Evolutionary conservation across 2,113 vertebrate species (phyloP), one percentile per base, ranked within the genome.

Genomic region (Rhinogobius similis): DNA sequence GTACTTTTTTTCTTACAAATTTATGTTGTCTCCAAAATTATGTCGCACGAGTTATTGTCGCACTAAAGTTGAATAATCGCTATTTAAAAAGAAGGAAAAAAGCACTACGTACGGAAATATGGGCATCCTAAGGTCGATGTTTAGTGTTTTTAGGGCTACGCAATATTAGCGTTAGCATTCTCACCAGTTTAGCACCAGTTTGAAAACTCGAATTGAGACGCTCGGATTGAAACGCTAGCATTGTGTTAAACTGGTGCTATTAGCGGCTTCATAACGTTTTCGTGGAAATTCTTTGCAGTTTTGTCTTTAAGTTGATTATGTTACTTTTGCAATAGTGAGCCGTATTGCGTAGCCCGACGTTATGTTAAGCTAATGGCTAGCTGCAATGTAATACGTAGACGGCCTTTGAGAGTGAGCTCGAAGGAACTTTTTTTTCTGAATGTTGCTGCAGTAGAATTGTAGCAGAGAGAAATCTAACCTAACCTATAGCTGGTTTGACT

Each of bases 371-470:
- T 66, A 36, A 63, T 0, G 66, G 70, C 63, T 84, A 72, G 61
- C 50, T 32, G 67, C 73, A 65, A 58, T 59, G 69, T 77, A 10
- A n/a, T 67, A 38, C 2, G 67, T 71, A 78, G 81, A 72, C 48
- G 59, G 65, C 52, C 43, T 70, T 64, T 65, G 68, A 84, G 55
- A 65, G 73, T 21, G 55, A 62, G 61, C 70, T 72, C 68, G 46
- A 44, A 70, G 74, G 50, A 50, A 61, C 56, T 65, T 70, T 20
- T 70, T 20, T 76, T 70, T 78, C 67, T 26, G 70, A 77, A 83
- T 55, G 68, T 73, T 85, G 62, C 73, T 53, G 80, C 72, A 43
- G 84, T 85, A 86, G 79, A 73, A 48, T 27, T 36, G 43, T 38
- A 43, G 43, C 61, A 14, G 32, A 52, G 43, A 70, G 70, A 43